These are phyloP conservation scores for Magallana ariakensis DNA, from an alignment of 1,140 invertebrate species.

Conservation along the genomic window DNA sequence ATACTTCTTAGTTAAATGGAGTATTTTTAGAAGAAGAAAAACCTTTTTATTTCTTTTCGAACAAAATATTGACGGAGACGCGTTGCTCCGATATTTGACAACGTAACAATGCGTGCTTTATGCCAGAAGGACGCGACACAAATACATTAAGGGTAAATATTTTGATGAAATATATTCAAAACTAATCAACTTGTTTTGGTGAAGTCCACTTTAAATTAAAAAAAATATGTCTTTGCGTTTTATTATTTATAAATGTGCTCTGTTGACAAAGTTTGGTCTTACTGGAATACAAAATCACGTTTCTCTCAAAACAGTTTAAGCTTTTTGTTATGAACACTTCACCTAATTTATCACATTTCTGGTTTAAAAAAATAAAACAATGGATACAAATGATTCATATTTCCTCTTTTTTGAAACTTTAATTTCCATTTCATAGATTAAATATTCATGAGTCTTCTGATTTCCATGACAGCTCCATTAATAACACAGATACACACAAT, in stretches of 20 bases:
- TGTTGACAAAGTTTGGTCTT: too few relatives aligned
- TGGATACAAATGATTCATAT: background rate
- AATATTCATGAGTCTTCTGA: background rate
- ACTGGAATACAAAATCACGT: too few relatives aligned
- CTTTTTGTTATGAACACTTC: too few relatives aligned
- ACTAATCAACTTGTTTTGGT: too few relatives aligned
- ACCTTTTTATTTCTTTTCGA: background rate
- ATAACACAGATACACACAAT: too few relatives aligned
- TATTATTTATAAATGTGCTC: too few relatives aligned
- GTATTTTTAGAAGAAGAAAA: constrained; percentile 1
- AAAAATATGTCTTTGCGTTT: too few relatives aligned
- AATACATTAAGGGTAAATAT: background rate
- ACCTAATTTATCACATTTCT: too few relatives aligned
- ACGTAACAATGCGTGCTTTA: background rate
- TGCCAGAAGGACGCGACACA: background rate
- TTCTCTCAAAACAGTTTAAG: too few relatives aligned
- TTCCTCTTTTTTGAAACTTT: background rate
- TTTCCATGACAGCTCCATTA: background rate
- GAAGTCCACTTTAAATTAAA: too few relatives aligned
- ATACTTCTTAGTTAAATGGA: background rate
- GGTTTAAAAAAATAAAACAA: background rate
- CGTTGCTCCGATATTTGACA: background rate
- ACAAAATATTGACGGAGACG: background rate
- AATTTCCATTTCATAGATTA: background rate
- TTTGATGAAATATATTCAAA: background rate